A percentile compares a stretch with the other conserved stretches of the same genome.
Conservation (phyloP, 2,797 vertebrate genomes). For the Odontamblyopus lacepedii region DNA sequence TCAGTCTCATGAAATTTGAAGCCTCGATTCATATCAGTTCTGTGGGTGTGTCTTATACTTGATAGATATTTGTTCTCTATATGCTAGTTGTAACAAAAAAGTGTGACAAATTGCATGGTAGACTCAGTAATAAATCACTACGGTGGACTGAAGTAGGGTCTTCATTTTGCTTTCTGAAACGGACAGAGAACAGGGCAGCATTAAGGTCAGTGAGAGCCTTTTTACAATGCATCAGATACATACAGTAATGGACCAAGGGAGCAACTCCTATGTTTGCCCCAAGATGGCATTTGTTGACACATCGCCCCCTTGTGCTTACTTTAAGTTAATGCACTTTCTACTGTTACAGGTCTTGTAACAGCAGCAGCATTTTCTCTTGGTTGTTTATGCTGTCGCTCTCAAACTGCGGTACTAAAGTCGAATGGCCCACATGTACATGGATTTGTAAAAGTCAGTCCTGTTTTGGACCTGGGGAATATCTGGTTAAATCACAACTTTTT, state of each 20-base stretch:
- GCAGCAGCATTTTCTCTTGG: background rate
- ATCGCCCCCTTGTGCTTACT: constrained; percentile 53
- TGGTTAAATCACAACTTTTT: no score
- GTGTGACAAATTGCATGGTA: background rate
- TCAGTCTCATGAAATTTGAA: background rate
- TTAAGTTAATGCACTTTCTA: constrained; percentile 7
- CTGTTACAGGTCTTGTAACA: background rate
- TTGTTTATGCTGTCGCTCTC: background rate
- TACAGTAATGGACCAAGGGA: constrained; percentile 1
- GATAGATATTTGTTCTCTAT: no score
- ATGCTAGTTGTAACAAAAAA: no score
- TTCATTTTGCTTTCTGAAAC: background rate
- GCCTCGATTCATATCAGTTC: background rate
- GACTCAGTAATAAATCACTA: background rate
- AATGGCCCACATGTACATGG: background rate
- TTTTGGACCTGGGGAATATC: background rate
- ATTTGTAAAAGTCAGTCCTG: background rate
- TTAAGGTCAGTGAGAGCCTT: background rate
- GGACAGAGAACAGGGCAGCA: constrained; percentile 25
- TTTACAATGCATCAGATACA: constrained; percentile 25
- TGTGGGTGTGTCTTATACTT: background rate
- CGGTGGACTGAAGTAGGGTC: no score
- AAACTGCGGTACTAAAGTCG: no score
- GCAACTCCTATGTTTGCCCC: background rate
- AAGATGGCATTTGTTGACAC: constrained; percentile 21